Base-by-base conservation (phyloP, 2,888 invertebrate genomes). In the Drosophila mimica region DNA sequence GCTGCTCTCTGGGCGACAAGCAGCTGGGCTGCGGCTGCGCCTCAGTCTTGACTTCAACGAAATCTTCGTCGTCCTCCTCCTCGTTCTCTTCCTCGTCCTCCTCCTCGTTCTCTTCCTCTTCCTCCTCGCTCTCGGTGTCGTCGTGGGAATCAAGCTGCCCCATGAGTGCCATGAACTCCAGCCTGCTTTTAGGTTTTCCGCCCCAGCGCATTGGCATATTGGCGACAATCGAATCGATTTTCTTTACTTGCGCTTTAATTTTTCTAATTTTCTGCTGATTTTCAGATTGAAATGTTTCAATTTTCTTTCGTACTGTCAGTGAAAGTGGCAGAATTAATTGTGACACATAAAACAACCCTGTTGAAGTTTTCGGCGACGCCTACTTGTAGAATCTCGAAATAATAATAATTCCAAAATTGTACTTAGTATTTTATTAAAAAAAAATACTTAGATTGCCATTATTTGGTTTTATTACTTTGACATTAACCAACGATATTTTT, bases 381-480 rank as follows among this genome's bases (percentile, higher is more conserved):
- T 46, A 25, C 46, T 46, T 46, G 4, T 20, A 5, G 5, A 43
- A 20, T 7, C 6, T 20, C 11, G 11, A 1, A 13, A 20, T 40
- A n/a, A n/a, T 43, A 43, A 20, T 20, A 46, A 46, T 46, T 2
- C 1, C 8, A 25, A 46, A 15, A 46, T 28, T 49, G 28, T 17
- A 2, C 3, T 49, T 11, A 15, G 25, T 25, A 34, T 46, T 46
- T 25, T 25, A 25, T 25, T 25, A 46, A 46, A 25, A 15, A 25
- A 25, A 2, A 25, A 3, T 74, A 61, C 73, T 78, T 57, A 65
- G 17, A 77, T 46, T 53, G 79, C 69, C 63, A 82, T 87, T 87
- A 84, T 79, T 83, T 75, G 77, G 76, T 83, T 88, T 84, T 84
- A 82, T 84, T 82, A 77, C 79, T 67, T 74, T 70, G 76, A 84